These are phyloP conservation scores for Carlito syrichta DNA, from an alignment of 2,113 vertebrate species.

Conservation along the genomic window DNA sequence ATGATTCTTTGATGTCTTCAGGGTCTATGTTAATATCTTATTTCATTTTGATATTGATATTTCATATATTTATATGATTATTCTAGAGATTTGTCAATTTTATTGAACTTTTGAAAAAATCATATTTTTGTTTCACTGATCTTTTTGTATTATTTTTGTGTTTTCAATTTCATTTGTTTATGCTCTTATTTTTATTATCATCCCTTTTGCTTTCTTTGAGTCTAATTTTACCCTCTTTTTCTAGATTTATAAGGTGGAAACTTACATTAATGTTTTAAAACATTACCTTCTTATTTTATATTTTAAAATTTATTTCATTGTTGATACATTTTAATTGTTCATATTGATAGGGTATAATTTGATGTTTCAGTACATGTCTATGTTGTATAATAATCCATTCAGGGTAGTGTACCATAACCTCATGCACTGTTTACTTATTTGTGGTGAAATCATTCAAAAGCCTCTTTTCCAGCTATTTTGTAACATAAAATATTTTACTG, in stretches of 20 bases:
- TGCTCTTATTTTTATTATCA: not conserved
- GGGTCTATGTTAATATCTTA: not conserved
- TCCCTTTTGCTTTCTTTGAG: not conserved
- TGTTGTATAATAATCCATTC: not conserved
- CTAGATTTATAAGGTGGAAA: not conserved
- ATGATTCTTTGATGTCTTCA: not conserved
- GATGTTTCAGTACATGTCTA: not conserved
- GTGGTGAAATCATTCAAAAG: not conserved
- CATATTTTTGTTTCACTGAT: not conserved
- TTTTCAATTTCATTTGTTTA: not conserved
- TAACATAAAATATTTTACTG: not conserved
- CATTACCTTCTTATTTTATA: not conserved
- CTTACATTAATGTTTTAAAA: not conserved
- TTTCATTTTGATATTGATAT: not conserved
- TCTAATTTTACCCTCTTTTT: not conserved
- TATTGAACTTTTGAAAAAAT: not conserved
- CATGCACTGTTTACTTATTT: not conserved
- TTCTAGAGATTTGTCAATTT: not conserved
- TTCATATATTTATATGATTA: not conserved
- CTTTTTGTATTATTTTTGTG: not conserved
- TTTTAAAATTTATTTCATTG: not conserved
- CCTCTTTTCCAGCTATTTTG: not conserved
- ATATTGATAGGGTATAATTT: not conserved
- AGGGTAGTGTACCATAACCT: not conserved
- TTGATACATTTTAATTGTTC: not conserved